Percentiles rank a stretch among this genome's conserved stretches.
Evolutionary conservation across 2,113 vertebrate species (phyloP).

Genomic region (Myiozetetes cayanensis): DNA sequence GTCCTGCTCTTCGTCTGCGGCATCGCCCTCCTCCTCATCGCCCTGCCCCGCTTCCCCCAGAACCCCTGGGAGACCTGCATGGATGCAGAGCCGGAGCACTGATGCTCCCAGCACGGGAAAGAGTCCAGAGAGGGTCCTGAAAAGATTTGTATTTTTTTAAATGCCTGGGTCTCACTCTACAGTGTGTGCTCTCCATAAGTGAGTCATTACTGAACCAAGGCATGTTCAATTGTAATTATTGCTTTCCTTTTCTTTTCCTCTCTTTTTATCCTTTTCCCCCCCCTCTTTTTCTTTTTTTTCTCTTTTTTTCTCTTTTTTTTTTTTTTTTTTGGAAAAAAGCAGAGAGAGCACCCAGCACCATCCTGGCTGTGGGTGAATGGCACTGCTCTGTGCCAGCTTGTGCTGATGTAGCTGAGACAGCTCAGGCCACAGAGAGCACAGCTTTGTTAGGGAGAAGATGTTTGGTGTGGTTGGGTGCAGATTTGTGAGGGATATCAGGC

Average conservation of each 20-base stretch:
- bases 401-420: background rate
- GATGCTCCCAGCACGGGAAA: background rate
- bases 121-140: background rate
- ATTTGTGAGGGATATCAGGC: background rate
- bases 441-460: background rate
- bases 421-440: background rate
- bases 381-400: background rate
- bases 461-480: background rate
- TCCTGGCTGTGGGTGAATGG: background rate
- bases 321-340: background rate
- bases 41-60: constrained; percentile 93
- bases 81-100: constrained; percentile 90
- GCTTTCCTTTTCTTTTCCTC: background rate
- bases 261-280: background rate
- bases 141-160: background rate
- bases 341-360: background rate
- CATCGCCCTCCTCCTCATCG: constrained; percentile 85
- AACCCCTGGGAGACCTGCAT: constrained; percentile 98
- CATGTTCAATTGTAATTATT: background rate
- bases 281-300: background rate
- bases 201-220: background rate
- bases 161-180: background rate
- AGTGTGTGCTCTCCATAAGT: background rate
- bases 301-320: background rate
- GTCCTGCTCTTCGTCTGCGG: constrained; percentile 89